These are phyloP conservation scores for Panulirus ornatus DNA, from an alignment of 1,140 invertebrate genomes.

Conservation along the genomic window DNA sequence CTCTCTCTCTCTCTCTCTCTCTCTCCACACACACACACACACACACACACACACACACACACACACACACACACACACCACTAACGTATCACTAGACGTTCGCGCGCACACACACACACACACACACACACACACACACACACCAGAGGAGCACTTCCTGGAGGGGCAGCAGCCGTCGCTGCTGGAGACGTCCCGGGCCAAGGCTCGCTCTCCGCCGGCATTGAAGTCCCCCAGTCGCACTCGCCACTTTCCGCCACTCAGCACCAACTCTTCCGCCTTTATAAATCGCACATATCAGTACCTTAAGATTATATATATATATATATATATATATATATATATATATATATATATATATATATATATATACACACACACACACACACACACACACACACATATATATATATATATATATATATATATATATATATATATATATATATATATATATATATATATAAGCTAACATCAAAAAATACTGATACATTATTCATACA, in stretches of 20 bases:
- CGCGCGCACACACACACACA: not conserved
- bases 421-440: slow-evolving; percentile 4
- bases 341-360: too few species aligned
- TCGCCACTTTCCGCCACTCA: too few species aligned
- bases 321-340: not conserved
- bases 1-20: not conserved
- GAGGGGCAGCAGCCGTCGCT: too few species aligned
- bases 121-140: slow-evolving; percentile 22
- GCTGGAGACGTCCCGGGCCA: too few species aligned
- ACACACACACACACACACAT: not conserved
- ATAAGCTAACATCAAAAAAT: not conserved
- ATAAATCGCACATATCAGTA: too few species aligned
- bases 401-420: slow-evolving; percentile 4
- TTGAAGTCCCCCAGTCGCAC: not conserved
- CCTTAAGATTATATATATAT: not conserved
- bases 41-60: not conserved
- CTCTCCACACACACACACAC: not conserved
- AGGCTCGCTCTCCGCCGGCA: too few species aligned
- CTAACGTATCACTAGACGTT: not conserved
- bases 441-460: not conserved
- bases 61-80: not conserved
- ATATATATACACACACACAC: not conserved
- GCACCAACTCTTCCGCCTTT: too few species aligned
- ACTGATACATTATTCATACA: too few species aligned
- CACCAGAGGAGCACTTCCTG: too few species aligned